Conservation (phyloP, 2,888 invertebrate species). For the Argyresthia goedartella region DNA sequence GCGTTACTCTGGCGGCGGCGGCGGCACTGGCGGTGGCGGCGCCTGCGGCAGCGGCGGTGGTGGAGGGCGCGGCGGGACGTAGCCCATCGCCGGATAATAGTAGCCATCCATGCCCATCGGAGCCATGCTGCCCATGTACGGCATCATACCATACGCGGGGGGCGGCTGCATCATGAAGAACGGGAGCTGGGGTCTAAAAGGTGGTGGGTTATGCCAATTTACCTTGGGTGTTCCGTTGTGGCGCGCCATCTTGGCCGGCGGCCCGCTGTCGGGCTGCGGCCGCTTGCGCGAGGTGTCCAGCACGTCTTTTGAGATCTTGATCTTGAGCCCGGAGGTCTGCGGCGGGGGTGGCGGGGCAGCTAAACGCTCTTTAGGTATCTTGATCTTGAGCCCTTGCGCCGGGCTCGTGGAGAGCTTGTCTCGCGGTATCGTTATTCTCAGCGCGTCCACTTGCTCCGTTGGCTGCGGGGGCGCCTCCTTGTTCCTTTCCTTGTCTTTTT, state of each 20-base stretch:
- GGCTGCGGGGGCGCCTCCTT: conserved; percentile 26
- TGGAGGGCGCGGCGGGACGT: conserved; percentile 15
- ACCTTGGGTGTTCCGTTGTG: conserved; percentile 59
- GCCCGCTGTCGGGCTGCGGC: conserved; percentile 27
- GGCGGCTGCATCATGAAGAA: conserved; percentile 56
- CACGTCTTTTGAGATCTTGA: conserved; percentile 85
- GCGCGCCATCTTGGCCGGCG: conserved; percentile 42
- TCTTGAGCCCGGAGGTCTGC: conserved; percentile 72
- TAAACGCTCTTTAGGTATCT: conserved; percentile 83
- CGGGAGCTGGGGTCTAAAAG: conserved; percentile 38
- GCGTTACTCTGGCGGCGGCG: conserved; percentile 72
- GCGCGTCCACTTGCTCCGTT: conserved; percentile 24
- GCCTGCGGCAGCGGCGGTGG: conserved; percentile 38
- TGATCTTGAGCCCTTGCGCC: conserved; percentile 76
- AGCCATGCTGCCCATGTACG: too few species aligned
- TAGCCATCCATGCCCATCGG: conserved; percentile 35
- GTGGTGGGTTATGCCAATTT: conserved; percentile 39
- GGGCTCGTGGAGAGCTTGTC: conserved; percentile 52
- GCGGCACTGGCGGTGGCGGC: conserved; percentile 71
- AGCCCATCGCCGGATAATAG: conserved; percentile 22
- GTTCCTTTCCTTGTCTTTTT: conserved; percentile 68
- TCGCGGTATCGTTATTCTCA: conserved; percentile 55
- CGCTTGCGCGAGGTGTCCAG: conserved; percentile 66
- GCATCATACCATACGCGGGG: conserved; percentile 14
- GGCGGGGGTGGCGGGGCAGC: conserved; percentile 62